Evolutionary conservation across 1,140 invertebrate species (phyloP), one percentile per base, ranked within the genome.

Genomic region (Penaeus japonicus): DNA sequence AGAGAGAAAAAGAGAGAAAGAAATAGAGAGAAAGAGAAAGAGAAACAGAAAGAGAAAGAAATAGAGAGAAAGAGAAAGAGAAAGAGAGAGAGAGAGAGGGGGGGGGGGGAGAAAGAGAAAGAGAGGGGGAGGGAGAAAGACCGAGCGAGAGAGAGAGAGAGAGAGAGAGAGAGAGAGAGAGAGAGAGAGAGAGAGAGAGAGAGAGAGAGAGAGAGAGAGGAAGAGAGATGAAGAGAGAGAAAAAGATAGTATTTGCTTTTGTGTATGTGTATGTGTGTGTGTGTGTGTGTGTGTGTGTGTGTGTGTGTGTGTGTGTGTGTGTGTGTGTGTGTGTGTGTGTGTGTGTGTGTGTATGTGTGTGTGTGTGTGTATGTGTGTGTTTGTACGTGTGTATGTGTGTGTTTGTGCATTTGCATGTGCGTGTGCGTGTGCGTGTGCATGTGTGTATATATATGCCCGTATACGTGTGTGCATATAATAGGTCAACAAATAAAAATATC

Each of bases 61-160:
- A 65, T 65, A 24, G 2, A 65, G 17, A 70, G n/a, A 73, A 73
- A 73, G 15, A 10, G 35, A 73, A 15, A 73, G 3, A 73, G n/a
- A 73, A 47, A 15, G 22, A n/a, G 39, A 39, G 27, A 2, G 7
- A 54, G 17, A 3, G 24, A 53, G 54, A 80, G 12, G 54, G n/a
- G 22, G 22, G 15, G 1, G 22, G 35, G 3, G 12, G 15, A 47
- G 53, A 78, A 22, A 78, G 75, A 78, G 75, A 78, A 35, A 78
- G 75, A 78, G 75, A 78, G 75, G 39, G 75, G 39, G 75, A 78
- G 75, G n/a, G n/a, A n/a, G n/a, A n/a, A n/a, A n/a, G n/a, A n/a
- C n/a, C n/a, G n/a, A n/a, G n/a, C n/a, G n/a, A 78, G 75, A 78
- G 75, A 78, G 75, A 78, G 75, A 78, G 75, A 78, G 75, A 78